A percentile compares a stretch with the other conserved stretches of the same genome.
These are phyloP conservation scores for Trachemys scripta DNA, from an alignment of 2,113 vertebrate species.

Conservation along the genomic window DNA sequence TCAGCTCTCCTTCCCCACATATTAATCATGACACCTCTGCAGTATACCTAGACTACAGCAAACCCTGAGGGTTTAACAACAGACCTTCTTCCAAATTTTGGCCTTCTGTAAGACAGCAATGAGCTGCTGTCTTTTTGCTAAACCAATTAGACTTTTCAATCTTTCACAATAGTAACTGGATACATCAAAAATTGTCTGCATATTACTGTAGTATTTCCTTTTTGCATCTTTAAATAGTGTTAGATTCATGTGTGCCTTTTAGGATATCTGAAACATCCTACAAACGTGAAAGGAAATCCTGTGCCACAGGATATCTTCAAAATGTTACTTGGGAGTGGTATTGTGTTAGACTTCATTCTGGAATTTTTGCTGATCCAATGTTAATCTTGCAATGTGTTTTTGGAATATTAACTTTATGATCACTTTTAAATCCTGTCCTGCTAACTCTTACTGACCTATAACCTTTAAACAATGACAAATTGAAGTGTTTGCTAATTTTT, in stretches of 20 bases:
- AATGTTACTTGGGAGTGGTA: background rate
- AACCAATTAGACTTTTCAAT: background rate
- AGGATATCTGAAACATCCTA: background rate
- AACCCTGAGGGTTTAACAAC: background rate
- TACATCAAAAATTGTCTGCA: fast-evolving
- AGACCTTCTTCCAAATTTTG: background rate
- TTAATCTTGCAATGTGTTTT: background rate
- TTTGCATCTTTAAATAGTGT: background rate
- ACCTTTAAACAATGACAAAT: background rate
- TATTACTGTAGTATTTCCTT: background rate
- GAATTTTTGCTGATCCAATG: background rate
- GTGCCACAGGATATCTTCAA: background rate
- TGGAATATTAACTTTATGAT: background rate
- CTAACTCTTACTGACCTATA: background rate
- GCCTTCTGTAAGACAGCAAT: background rate
- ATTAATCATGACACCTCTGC: background rate
- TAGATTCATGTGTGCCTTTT: background rate
- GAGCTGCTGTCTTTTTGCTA: background rate
- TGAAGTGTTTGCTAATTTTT: background rate
- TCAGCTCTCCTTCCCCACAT: background rate
- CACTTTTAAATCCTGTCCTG: background rate
- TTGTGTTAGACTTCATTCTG: background rate
- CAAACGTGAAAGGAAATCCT: background rate
- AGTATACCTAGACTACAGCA: background rate
- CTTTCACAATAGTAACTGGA: background rate